phyloP scores from a whole-genome alignment of 2,113 vertebrate genomes.

The Brachyhypopomus occidentalis region DNA sequence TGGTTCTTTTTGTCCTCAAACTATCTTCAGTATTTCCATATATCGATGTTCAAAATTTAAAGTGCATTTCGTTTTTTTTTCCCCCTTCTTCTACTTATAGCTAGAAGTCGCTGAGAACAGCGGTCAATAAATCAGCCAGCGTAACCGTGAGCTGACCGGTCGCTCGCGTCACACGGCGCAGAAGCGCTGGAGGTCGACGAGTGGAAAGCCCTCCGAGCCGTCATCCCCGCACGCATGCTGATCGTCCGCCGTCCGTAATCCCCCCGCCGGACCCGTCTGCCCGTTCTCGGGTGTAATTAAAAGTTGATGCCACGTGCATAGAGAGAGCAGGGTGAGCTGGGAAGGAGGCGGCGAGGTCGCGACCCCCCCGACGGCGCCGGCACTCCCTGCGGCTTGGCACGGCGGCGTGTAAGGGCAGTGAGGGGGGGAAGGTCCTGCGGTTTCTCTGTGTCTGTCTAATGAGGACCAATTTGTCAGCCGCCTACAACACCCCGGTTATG shows the following conservation, averaged over 20 bases:
- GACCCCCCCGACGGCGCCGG: no score
- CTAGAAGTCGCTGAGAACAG: neutral
- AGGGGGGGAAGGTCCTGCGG: no score
- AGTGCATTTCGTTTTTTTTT: no score
- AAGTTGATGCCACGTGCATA: neutral
- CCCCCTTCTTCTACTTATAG: neutral
- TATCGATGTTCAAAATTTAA: no score
- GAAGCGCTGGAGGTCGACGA: neutral
- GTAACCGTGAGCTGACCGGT: neutral
- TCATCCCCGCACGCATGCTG: neutral
- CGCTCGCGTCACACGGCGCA: neutral
- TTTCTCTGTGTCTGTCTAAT: neutral
- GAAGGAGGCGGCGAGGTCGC: neutral
- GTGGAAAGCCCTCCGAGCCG: neutral
- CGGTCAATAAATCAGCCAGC: neutral
- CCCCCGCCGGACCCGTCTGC: neutral
- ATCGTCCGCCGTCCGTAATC: conserved; percentile 12
- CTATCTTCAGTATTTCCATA: neutral
- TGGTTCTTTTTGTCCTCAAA: no score
- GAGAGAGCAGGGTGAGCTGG: neutral
- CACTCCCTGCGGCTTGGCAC: neutral
- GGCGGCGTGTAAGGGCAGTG: neutral
- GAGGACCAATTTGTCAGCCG: neutral
- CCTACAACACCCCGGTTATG: neutral
- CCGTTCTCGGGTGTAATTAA: conserved; percentile 38